phyloP scores from a whole-genome alignment of 2,113 vertebrate genomes.

The Ophiodon elongatus region DNA sequence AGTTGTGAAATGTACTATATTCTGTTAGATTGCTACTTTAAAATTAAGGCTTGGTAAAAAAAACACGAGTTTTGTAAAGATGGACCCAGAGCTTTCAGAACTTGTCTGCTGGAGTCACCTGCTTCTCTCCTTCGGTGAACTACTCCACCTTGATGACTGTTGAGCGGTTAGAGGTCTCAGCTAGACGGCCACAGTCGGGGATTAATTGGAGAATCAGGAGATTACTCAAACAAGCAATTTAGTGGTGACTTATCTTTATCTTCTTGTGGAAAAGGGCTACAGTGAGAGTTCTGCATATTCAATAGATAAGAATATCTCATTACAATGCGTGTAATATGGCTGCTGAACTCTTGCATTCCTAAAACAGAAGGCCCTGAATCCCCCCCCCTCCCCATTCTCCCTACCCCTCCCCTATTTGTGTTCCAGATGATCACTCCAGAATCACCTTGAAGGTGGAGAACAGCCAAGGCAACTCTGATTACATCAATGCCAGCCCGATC shows the following conservation, averaged over 20 bases:
- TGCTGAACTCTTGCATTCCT: background rate
- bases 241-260: background rate
- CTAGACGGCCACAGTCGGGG: background rate
- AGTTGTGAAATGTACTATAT: background rate
- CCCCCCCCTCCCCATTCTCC: background rate
- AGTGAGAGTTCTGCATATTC: background rate
- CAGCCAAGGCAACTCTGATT: slow-evolving; percentile 92
- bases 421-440: slow-evolving; percentile 95
- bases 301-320: background rate
- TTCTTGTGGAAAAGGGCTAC: background rate
- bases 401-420: slow-evolving; percentile 24
- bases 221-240: background rate
- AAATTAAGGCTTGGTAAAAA: too few species aligned
- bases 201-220: background rate
- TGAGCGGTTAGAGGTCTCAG: background rate
- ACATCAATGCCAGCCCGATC: slow-evolving; percentile 99
- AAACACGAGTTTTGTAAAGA: too few species aligned
- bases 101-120: background rate
- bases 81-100: too few species aligned
- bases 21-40: too few species aligned
- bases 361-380: slow-evolving; percentile 20
- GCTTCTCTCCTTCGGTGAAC: background rate
- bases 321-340: background rate
- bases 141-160: background rate
- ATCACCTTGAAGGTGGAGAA: slow-evolving; percentile 92